Evolutionary conservation across 2,797 vertebrate species (phyloP).

Genomic region (Glossophaga mutica): DNA sequence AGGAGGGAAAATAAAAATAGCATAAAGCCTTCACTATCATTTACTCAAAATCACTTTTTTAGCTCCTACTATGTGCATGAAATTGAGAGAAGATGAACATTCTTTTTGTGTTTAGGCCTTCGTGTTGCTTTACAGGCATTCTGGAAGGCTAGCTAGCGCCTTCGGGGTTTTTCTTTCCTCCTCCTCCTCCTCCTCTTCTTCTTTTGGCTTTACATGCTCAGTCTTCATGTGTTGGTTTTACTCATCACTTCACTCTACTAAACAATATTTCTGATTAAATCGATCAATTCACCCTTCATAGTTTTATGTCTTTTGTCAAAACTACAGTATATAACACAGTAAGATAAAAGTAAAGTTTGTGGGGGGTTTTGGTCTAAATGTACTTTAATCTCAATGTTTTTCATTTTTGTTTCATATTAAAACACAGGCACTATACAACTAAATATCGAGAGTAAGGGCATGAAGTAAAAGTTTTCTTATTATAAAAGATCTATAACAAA

Average conservation of each 20-base stretch:
- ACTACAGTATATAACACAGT: background rate
- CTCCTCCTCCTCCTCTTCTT: background rate
- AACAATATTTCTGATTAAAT: background rate
- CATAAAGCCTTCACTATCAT: background rate
- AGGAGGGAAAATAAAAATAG: background rate
- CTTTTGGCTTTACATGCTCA: background rate
- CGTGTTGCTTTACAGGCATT: background rate
- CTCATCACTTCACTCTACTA: background rate
- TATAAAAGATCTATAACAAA: background rate
- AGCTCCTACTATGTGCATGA: background rate
- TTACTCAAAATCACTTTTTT: background rate
- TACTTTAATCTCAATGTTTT: background rate
- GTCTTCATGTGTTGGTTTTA: background rate
- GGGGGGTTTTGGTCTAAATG: background rate
- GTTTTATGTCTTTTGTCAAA: background rate
- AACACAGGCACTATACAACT: background rate
- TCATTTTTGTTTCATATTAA: background rate
- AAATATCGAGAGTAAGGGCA: background rate
- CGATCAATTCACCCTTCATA: background rate
- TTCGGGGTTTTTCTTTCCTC: background rate
- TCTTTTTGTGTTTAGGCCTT: background rate
- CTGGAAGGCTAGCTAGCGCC: background rate
- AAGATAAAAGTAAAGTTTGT: background rate
- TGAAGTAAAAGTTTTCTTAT: background rate
- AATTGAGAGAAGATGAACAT: background rate